Percentiles rank a stretch among this genome's conserved stretches.
Evolutionary conservation across 1,140 invertebrate species (phyloP).

Genomic region (Steinernema feltiae): DNA sequence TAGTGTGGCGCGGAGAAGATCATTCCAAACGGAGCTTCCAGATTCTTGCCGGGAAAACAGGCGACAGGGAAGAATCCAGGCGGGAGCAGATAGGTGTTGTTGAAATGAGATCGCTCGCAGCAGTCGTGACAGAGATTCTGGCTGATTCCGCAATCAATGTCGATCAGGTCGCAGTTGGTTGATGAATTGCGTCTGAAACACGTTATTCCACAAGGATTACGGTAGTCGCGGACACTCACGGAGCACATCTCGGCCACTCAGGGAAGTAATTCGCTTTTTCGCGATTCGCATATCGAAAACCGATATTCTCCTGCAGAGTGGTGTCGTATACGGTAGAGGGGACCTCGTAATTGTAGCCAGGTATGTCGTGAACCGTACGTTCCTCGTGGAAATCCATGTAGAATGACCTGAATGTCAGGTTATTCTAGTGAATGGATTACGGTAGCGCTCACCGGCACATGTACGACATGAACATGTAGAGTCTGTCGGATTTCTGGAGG

Average conservation of each 20-base stretch:
- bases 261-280: constrained; percentile 44
- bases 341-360: constrained; percentile 29
- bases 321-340: constrained; percentile 35
- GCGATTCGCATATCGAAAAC: constrained; percentile 42
- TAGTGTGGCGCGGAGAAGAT: constrained; percentile 33
- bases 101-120: constrained; percentile 29
- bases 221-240: neutral
- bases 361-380: constrained; percentile 28
- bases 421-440: neutral
- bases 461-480: constrained; percentile 40
- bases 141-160: constrained; percentile 20
- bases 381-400: constrained; percentile 23
- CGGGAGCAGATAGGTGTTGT: constrained; percentile 42
- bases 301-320: constrained; percentile 36
- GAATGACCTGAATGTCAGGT: constrained; percentile 33
- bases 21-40: constrained; percentile 31
- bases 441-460: constrained; percentile 33
- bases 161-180: constrained; percentile 3
- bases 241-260: constrained; percentile 42
- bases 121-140: constrained; percentile 38
- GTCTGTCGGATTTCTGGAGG: constrained; percentile 12
- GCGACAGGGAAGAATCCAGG: constrained; percentile 42
- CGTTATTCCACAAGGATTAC: neutral
- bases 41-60: constrained; percentile 37
- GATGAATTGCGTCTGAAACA: constrained; percentile 9